phyloP scores from a whole-genome alignment of 2,797 vertebrate species.

The Zenarchopterus dispar region DNA sequence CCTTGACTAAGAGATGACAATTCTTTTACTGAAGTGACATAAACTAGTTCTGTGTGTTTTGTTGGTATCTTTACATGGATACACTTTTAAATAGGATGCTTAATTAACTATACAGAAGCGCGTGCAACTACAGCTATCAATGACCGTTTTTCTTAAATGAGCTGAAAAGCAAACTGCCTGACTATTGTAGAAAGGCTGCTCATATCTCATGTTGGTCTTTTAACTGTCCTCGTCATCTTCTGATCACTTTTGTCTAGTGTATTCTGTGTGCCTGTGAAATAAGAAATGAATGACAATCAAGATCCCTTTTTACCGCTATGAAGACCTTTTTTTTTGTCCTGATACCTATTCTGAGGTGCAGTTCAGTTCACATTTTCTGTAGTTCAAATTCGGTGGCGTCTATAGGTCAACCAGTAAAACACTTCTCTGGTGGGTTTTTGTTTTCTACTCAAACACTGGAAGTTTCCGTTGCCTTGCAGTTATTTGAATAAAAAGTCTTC shows the following conservation, averaged over 20 bases:
- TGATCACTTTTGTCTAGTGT: constrained; percentile 1
- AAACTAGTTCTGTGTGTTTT: neutral
- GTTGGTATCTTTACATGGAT: neutral
- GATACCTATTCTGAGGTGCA: constrained; percentile 25
- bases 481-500: no score
- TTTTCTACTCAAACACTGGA: no score
- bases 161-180: neutral
- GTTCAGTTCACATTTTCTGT: constrained; percentile 18
- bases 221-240: neutral
- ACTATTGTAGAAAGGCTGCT: neutral
- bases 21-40: neutral
- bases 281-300: constrained; percentile 4
- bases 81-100: neutral
- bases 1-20: constrained; percentile 25
- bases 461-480: no score
- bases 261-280: constrained; percentile 6
- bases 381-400: no score
- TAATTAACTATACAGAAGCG: neutral
- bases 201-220: constrained; percentile 10
- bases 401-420: no score
- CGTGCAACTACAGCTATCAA: neutral
- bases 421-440: no score
- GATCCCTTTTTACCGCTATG: constrained; percentile 17
- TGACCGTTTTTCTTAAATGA: neutral
- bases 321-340: constrained; percentile 20